Percentiles rank a stretch among this genome's conserved stretches.
These are phyloP conservation scores for Subanguina moxae DNA, from an alignment of 1,140 invertebrate species.

Conservation along the genomic window DNA sequence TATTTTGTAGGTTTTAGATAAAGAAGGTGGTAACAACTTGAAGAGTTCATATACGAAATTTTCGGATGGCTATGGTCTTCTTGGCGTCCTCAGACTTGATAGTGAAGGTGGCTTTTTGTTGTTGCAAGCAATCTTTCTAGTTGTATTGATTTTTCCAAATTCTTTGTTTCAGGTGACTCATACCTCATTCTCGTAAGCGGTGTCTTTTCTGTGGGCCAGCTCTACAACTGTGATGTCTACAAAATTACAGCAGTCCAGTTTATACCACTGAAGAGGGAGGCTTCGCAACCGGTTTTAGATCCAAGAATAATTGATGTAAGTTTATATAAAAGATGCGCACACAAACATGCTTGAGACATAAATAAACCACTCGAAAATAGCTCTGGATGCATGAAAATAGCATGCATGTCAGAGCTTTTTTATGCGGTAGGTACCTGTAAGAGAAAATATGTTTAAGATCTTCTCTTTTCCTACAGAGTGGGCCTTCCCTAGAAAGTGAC, in stretches of 20 bases:
- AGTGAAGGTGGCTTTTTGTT: slow-evolving; percentile 15
- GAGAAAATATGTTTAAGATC: too few species aligned
- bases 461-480: too few species aligned
- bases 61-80: slow-evolving; percentile 51
- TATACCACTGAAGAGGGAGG: slow-evolving; percentile 38
- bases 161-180: slow-evolving; percentile 41
- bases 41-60: slow-evolving; percentile 50
- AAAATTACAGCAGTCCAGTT: slow-evolving; percentile 55
- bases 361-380: too few species aligned
- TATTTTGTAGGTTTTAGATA: slow-evolving; percentile 32
- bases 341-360: too few species aligned
- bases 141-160: too few species aligned
- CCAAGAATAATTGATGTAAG: slow-evolving; percentile 50
- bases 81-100: slow-evolving; percentile 49
- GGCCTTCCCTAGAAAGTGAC: too few species aligned
- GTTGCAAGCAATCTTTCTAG: slow-evolving; percentile 19
- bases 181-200: slow-evolving; percentile 52
- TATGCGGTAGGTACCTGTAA: too few species aligned
- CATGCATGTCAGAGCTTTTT: too few species aligned
- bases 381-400: too few species aligned
- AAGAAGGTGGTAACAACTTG: slow-evolving; percentile 30
- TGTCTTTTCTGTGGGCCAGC: slow-evolving; percentile 56
- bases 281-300: slow-evolving; percentile 38
- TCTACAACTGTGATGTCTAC: slow-evolving; percentile 51
- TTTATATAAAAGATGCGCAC: too few species aligned